Evolutionary conservation across 2,797 vertebrate species (phyloP).

Genomic region (Myiotriccus ornatus): DNA sequence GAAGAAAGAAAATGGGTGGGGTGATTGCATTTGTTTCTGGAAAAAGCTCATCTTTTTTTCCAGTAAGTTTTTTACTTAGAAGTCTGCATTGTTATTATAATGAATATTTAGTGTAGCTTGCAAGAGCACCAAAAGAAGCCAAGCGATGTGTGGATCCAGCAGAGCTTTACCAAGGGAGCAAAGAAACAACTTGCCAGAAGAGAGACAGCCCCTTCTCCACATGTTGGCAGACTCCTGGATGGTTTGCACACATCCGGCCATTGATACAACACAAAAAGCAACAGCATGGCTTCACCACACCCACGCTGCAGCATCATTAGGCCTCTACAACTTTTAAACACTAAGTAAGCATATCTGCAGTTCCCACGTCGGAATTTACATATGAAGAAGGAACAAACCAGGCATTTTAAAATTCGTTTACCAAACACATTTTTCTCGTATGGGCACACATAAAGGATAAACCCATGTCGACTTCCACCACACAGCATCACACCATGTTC

Average conservation of each 20-base stretch:
- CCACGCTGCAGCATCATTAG: background rate
- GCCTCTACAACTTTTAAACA: background rate
- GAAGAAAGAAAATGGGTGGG: background rate
- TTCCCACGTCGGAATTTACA: background rate
- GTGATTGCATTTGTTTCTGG: background rate
- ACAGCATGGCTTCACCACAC: fast-evolving
- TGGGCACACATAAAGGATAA: background rate
- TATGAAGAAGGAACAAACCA: background rate
- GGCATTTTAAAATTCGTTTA: background rate
- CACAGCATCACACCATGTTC: fast-evolving
- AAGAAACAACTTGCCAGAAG: background rate
- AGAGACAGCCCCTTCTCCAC: background rate
- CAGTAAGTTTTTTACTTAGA: background rate
- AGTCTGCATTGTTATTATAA: background rate
- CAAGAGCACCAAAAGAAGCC: background rate
- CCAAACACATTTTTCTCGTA: background rate
- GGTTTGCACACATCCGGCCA: background rate
- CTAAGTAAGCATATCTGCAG: background rate
- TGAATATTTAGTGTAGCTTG: background rate
- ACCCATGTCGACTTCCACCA: fast-evolving
- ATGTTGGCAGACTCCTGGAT: background rate
- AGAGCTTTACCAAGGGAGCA: background rate
- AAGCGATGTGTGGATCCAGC: background rate
- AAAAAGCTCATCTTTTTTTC: background rate
- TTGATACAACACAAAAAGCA: background rate